phyloP scores from a whole-genome alignment of 2,113 vertebrate species.

The Empidonax traillii region DNA sequence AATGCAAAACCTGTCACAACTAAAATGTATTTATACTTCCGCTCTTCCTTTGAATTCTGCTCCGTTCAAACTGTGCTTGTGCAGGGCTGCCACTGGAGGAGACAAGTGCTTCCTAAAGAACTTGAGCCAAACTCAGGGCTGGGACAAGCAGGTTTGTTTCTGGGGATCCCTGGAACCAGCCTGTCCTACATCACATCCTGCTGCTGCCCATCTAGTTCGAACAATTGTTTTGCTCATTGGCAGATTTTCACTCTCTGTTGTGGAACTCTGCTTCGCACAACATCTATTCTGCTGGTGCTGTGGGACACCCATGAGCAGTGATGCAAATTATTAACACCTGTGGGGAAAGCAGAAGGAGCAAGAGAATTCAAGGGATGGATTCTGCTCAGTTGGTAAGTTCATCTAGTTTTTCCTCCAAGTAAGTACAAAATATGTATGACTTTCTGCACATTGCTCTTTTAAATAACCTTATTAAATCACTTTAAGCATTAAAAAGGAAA shows the following conservation, averaged over 20 bases:
- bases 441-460: neutral
- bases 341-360: neutral
- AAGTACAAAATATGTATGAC: neutral
- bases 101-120: neutral
- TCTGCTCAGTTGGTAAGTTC: neutral
- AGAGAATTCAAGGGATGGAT: neutral
- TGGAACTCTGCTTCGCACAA: neutral
- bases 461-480: neutral
- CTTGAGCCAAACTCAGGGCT: neutral
- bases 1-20: neutral
- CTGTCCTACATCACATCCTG: neutral
- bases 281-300: neutral
- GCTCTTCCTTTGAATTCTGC: neutral
- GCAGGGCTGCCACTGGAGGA: neutral
- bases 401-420: neutral
- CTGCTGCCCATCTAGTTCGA: neutral
- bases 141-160: neutral
- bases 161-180: neutral
- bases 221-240: neutral
- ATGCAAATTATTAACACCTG: neutral
- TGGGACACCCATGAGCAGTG: rapidly evolving
- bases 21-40: neutral
- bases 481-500: neutral
- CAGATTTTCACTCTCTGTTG: neutral
- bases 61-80: neutral